Base-by-base conservation (phyloP, 2,888 invertebrate species). In the Ochropleura leucogaster region DNA sequence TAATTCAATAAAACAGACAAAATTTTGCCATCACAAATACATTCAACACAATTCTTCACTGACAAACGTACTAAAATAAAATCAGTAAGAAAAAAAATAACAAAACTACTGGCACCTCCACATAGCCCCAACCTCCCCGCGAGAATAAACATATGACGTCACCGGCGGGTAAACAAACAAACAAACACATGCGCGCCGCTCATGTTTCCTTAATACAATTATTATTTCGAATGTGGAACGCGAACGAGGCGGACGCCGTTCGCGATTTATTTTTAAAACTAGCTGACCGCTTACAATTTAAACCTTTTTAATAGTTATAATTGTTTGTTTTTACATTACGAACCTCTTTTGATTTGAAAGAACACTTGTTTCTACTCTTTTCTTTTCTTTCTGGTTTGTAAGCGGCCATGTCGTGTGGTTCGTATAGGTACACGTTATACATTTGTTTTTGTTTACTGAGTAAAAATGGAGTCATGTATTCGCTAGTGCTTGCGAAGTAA, bases 111-210 rank as follows among this genome's bases (percentile, higher is more conserved):
- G 44, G 42, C 74, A 71, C 78, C 10, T 85, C 89, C 89, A 85
- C 72, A 65, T 76, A 55, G 20, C 89, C 95, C 94, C 87, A 80
- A 57, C 72, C 83, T 89, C 92, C 95, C 90, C 94, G 93, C 94
- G 94, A 96, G 96, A 96, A 96, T 96, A 96, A 96, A 96, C 96
- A 96, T 94, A 95, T 96, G 96, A 96, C 96, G 96, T 96, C 96
- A 96, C 92, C 94, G 94, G 90, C 93, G 93, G 93, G 96, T 96
- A 96, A 96, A 96, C 96, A 96, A 96, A 96, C 96, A 96, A 96
- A 96, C 96, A 96, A 96, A 96, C 96, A 96, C 96, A 96, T 96
- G 96, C 96, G 96, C 95, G 92, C 93, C 95, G 96, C 95, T 96
- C 96, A 96, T 96, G 96, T 96, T 96, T 96, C 96, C 96, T 96